A percentile compares a stretch with the other conserved stretches of the same genome.
Evolutionary conservation across 2,113 vertebrate species (phyloP).

Genomic region (Aythya baeri): DNA sequence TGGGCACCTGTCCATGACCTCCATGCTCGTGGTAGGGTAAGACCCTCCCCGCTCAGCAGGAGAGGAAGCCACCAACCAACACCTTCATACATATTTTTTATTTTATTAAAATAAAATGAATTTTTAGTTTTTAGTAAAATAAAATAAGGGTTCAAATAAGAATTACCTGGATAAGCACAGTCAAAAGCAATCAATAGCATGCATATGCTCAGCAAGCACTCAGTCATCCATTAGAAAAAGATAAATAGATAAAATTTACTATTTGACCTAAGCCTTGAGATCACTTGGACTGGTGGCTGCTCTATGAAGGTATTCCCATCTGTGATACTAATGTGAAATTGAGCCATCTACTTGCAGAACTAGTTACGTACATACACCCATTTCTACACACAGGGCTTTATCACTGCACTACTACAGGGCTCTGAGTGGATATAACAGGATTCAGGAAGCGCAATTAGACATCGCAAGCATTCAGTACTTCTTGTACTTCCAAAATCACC

Average conservation of each 20-base stretch:
- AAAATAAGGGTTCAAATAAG: background rate
- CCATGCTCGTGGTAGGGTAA: background rate
- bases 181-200: background rate
- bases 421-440: background rate
- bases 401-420: background rate
- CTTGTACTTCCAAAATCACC: background rate
- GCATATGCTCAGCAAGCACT: background rate
- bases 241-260: constrained; percentile 22
- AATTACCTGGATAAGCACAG: background rate
- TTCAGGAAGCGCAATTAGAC: background rate
- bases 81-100: background rate
- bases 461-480: background rate
- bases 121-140: background rate
- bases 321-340: constrained; percentile 37
- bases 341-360: constrained; percentile 60
- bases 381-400: background rate
- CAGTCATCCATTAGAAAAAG: background rate
- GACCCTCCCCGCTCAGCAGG: background rate
- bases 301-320: constrained; percentile 50
- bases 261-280: constrained; percentile 51
- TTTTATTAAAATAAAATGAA: background rate
- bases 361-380: background rate
- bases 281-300: constrained; percentile 63
- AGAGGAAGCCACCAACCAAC: background rate
- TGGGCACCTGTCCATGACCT: background rate